Base-by-base conservation (phyloP, 1,140 invertebrate genomes). In the Penaeus japonicus region DNA sequence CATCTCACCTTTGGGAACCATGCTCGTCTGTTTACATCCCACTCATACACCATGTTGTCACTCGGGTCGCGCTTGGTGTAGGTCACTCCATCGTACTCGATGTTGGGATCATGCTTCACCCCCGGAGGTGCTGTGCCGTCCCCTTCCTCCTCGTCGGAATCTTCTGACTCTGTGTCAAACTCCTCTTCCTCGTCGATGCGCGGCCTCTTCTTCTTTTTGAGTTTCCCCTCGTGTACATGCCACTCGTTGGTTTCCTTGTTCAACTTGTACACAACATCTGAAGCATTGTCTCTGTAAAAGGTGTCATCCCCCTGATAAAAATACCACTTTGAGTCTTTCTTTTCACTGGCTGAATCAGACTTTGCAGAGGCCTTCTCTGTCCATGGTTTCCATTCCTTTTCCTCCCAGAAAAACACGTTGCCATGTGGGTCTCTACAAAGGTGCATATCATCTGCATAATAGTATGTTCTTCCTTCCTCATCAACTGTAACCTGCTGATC, bases 21-120 rank as follows among this genome's bases (percentile, higher is more conserved):
- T 10, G 97, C 98, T 91, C 95, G 96, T 92, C 97, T 98, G 55
- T 95, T 94, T 79, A 93, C 93, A 93, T 99, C 97, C 97, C 97
- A 99, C 92, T 99, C 96, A 92, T 96, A 98, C 84, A 96, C 95
- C 15, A 95, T 96, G 4, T 97, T 97, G 95, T 99, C 98, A 77
- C 91, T 93, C 87, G 95, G 93, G 93, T 99, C 98, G 54, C 57
- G 70, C 39, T 90, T 90, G 24, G 88, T 89, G 65, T 89, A 90
- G 4, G 35, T 86, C 1, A 53, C 77, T 24, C 88, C 90, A 87
- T 90, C 90, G 89, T 84, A 90, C 32, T 35, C 81, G 22, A 90
- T 90, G 59, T 83, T 87, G 18, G 90, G 90, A 59, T 90, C 90
- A 53, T 53, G 86, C 18, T 70, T 75, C 22, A 62, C 88, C 22